Conservation (phyloP, 2,113 vertebrate species). For the Tamias sibiricus region DNA sequence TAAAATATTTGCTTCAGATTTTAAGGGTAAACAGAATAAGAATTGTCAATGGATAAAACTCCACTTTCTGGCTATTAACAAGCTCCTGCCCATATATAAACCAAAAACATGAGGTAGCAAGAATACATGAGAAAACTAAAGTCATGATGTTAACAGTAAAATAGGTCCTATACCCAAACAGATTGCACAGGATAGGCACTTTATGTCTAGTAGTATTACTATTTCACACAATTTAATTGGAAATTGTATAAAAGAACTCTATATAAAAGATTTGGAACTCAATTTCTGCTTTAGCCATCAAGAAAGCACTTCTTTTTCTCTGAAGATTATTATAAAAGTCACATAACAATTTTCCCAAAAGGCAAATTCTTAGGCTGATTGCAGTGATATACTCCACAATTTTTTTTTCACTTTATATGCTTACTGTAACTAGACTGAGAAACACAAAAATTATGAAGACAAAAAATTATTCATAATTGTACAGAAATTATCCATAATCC, state of each 20-base stretch:
- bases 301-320: neutral
- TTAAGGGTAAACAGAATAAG: slow-evolving; percentile 75
- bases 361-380: slow-evolving; percentile 38
- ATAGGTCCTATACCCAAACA: neutral
- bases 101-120: slow-evolving; percentile 45
- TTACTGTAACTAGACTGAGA: neutral
- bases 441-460: slow-evolving; percentile 22
- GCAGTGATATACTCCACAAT: neutral
- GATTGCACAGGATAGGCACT: slow-evolving; percentile 7
- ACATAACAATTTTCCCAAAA: slow-evolving; percentile 30
- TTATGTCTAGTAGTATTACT: slow-evolving; percentile 26
- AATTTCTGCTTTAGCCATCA: neutral
- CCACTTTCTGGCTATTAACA: slow-evolving; percentile 52
- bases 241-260: slow-evolving; percentile 22
- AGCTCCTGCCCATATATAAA: slow-evolving; percentile 2
- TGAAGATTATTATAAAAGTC: neutral
- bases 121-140: neutral
- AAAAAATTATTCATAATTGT: neutral
- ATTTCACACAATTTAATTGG: slow-evolving; percentile 29
- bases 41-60: slow-evolving; percentile 77
- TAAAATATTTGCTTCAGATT: slow-evolving; percentile 80
- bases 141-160: neutral
- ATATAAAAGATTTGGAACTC: neutral
- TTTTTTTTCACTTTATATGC: slow-evolving; percentile 3
- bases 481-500: neutral